These are phyloP conservation scores for Megalonaias nervosa DNA, from an alignment of 1,140 invertebrate genomes.

Conservation along the genomic window DNA sequence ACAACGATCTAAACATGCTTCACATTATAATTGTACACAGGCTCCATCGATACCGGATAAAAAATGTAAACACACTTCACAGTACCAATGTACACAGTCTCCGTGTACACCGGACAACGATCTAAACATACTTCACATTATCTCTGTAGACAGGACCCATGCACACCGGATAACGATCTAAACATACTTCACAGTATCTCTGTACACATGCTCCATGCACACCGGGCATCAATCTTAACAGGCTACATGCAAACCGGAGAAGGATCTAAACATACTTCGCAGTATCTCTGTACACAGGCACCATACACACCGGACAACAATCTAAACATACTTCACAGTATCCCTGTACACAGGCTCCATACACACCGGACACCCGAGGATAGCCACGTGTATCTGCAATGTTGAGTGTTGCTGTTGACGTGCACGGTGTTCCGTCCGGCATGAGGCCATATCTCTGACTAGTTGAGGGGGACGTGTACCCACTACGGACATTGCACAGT, in stretches of 20 bases:
- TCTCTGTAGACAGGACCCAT: too few species aligned
- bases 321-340: conserved; percentile 28
- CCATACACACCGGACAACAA: neutral
- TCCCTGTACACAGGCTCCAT: conserved; percentile 21
- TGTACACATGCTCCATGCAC: conserved; percentile 13
- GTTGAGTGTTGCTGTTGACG: neutral
- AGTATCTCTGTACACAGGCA: too few species aligned
- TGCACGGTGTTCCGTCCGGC: conserved; percentile 27
- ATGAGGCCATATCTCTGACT: conserved; percentile 25
- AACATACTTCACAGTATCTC: conserved; percentile 29
- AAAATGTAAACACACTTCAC: conserved; percentile 13
- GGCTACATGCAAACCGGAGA: too few species aligned
- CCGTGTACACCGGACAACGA: neutral
- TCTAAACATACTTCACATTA: too few species aligned
- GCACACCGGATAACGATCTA: neutral
- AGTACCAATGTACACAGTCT: conserved; percentile 28
- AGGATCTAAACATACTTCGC: too few species aligned
- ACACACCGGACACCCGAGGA: conserved; percentile 12
- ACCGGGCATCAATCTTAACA: conserved; percentile 7
- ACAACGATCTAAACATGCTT: too few species aligned
- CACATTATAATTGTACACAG: too few species aligned
- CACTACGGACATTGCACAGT: conserved; percentile 3
- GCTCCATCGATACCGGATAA: neutral
- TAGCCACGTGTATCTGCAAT: conserved; percentile 16
- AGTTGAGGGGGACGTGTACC: neutral